Evolutionary conservation across 2,888 invertebrate species (phyloP).

Genomic region (Nudaria mundana): DNA sequence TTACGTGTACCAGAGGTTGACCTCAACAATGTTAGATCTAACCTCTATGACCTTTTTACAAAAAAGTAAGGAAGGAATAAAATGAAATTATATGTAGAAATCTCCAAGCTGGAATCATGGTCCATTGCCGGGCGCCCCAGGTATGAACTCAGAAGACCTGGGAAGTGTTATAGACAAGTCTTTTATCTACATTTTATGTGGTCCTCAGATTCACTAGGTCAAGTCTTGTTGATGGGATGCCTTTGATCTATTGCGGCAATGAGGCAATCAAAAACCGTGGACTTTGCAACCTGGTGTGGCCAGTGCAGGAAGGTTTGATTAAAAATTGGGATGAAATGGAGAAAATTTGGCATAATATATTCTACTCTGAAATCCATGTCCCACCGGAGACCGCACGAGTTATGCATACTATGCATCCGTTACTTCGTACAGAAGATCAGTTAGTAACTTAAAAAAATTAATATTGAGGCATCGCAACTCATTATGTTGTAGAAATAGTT

Average conservation of each 20-base stretch:
- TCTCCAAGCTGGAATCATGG: too few relatives aligned
- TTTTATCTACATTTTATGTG: not conserved
- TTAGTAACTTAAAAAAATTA: too few relatives aligned
- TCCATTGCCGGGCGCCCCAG: too few relatives aligned
- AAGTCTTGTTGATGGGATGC: slow-evolving; percentile 48
- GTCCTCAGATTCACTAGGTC: slow-evolving; percentile 43
- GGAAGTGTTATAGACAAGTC: too few relatives aligned
- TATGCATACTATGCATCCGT: slow-evolving; percentile 89
- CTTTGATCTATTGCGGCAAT: slow-evolving; percentile 79
- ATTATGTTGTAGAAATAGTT: too few relatives aligned
- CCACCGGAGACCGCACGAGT: slow-evolving; percentile 91
- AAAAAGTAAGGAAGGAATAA: too few relatives aligned
- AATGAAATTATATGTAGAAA: too few relatives aligned
- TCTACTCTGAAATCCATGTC: slow-evolving; percentile 90
- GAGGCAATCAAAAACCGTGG: slow-evolving; percentile 80
- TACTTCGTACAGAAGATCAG: slow-evolving; percentile 88
- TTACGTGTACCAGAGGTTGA: too few relatives aligned
- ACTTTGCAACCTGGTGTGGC: slow-evolving; percentile 83
- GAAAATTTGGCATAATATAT: slow-evolving; percentile 93
- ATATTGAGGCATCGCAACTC: too few relatives aligned
- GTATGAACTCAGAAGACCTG: too few relatives aligned
- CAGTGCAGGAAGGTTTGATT: slow-evolving; percentile 89
- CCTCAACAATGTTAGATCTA: too few relatives aligned
- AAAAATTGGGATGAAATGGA: slow-evolving; percentile 94
- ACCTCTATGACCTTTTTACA: too few relatives aligned